Evolutionary conservation across 2,113 vertebrate species (phyloP).

Genomic region (Microcebus tavaratra): DNA sequence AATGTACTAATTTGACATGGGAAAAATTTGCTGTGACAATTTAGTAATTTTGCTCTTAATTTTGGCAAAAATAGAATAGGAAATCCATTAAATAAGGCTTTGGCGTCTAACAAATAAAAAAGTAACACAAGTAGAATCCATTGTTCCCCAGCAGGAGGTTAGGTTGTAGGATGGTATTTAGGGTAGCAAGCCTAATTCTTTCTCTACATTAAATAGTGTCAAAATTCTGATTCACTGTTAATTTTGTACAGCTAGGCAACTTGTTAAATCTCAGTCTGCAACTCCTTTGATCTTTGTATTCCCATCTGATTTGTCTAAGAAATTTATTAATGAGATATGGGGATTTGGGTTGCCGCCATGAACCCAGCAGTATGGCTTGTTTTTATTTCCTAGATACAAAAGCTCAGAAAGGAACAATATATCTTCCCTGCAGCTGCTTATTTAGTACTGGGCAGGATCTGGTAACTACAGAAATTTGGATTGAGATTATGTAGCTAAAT

Average conservation of each 20-base stretch:
- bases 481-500: not conserved
- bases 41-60: not conserved
- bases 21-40: not conserved
- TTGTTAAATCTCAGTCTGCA: slow-evolving; percentile 14
- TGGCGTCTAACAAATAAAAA: not conserved
- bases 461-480: slow-evolving; percentile 46
- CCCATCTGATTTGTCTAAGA: slow-evolving; percentile 49
- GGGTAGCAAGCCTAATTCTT: not conserved
- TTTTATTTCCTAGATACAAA: slow-evolving; percentile 55
- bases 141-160: not conserved
- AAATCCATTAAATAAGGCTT: not conserved
- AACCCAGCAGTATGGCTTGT: slow-evolving; percentile 29
- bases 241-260: slow-evolving; percentile 2
- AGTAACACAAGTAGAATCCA: not conserved
- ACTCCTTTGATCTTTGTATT: not conserved
- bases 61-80: not conserved
- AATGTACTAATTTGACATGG: not conserved
- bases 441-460: not conserved
- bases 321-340: slow-evolving; percentile 64
- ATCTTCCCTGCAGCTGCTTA: not conserved
- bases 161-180: not conserved
- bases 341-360: slow-evolving; percentile 58
- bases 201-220: not conserved
- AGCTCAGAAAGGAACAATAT: not conserved
- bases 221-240: slow-evolving; percentile 16